Conservation (phyloP, 2,888 invertebrate species). For the Epinotia ramella region DNA sequence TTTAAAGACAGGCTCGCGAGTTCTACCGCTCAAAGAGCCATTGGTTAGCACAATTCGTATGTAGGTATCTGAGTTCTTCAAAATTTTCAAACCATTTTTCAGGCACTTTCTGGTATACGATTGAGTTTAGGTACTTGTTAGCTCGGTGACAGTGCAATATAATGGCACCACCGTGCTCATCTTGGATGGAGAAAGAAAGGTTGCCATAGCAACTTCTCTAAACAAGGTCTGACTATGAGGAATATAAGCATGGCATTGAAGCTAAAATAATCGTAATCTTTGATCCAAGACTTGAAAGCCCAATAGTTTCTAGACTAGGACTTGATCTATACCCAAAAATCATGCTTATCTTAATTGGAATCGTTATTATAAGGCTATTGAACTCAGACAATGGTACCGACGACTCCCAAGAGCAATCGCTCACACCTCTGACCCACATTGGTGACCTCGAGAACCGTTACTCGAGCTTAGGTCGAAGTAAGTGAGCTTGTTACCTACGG, state of each 20-base stretch:
- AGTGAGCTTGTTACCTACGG: constrained; percentile 14
- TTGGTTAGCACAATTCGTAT: too few relatives aligned
- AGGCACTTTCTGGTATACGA: too few relatives aligned
- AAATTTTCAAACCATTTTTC: too few relatives aligned
- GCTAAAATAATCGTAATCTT: not conserved
- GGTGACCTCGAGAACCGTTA: constrained; percentile 40
- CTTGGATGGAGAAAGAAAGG: too few relatives aligned
- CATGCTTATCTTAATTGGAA: constrained; percentile 31
- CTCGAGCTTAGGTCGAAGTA: constrained; percentile 7
- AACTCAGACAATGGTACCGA: constrained; percentile 39
- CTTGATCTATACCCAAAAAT: not conserved
- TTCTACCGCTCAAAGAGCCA: too few relatives aligned
- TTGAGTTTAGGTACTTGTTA: too few relatives aligned
- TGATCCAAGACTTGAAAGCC: not conserved
- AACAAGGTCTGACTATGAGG: too few relatives aligned
- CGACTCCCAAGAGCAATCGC: constrained; percentile 29
- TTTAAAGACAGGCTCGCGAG: too few relatives aligned
- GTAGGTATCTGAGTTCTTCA: too few relatives aligned
- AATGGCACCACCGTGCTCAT: too few relatives aligned
- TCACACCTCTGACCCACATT: constrained; percentile 42
- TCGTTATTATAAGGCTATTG: constrained; percentile 32
- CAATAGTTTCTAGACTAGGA: not conserved
- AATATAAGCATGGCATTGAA: not conserved
- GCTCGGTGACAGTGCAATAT: too few relatives aligned
- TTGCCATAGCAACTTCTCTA: too few relatives aligned